Conservation (phyloP, 1,140 invertebrate genomes). For the Lerema accius region DNA sequence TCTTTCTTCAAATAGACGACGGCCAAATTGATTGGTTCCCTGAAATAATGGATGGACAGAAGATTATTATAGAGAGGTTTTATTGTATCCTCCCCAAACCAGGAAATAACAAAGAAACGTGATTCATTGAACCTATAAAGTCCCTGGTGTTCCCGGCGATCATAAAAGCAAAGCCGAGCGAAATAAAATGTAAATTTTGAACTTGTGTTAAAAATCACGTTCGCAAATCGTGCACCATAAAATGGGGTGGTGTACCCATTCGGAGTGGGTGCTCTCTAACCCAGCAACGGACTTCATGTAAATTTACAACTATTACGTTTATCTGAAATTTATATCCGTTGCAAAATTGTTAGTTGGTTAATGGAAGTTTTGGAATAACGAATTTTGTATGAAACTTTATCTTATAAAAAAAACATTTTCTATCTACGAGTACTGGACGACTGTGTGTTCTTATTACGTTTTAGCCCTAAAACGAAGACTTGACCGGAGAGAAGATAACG, state of each 20-base stretch:
- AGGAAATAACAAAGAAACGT: constrained; percentile 33
- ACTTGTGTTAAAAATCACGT: constrained; percentile 74
- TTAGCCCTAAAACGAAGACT: too few relatives aligned
- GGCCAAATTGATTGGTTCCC: constrained; percentile 95
- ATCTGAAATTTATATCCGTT: constrained; percentile 65
- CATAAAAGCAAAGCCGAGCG: constrained; percentile 51
- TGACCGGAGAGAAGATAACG: too few relatives aligned
- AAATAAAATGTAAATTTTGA: constrained; percentile 73
- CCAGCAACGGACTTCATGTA: constrained; percentile 58
- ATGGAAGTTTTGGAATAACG: constrained; percentile 30
- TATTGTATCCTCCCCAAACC: not conserved
- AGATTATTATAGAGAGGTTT: constrained; percentile 7
- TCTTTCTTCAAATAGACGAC: constrained; percentile 96
- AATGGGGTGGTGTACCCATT: constrained; percentile 66
- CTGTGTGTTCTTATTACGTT: too few relatives aligned
- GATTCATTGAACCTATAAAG: constrained; percentile 45
- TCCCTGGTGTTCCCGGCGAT: constrained; percentile 42
- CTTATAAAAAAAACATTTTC: constrained; percentile 14
- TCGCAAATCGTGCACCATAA: constrained; percentile 68
- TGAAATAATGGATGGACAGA: constrained; percentile 69
- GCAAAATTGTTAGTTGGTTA: constrained; percentile 53
- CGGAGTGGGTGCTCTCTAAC: constrained; percentile 54
- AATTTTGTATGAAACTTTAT: not conserved
- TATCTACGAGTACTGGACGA: too few relatives aligned
- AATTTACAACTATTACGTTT: constrained; percentile 75